Base-by-base conservation (phyloP, 2,797 vertebrate genomes). In the Enteromius trimaculatus region DNA sequence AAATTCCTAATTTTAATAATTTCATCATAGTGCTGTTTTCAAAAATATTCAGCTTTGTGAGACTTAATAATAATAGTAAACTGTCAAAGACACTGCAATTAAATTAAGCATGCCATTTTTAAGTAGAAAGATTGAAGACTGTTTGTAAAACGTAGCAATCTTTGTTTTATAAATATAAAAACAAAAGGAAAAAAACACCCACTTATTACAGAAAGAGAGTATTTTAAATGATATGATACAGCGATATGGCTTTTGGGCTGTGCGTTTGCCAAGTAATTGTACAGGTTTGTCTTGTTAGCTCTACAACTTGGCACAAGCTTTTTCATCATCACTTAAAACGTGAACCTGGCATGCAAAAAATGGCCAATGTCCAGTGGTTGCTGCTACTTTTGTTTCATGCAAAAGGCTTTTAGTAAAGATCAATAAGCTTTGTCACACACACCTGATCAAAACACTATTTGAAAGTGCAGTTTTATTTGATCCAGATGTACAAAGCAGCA, bases 401-500 rank as follows among this genome's bases (percentile, higher is more conserved):
- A 29, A 65, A 44, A 65, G 1, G 8, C 29, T 34, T 34, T 51
- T 31, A 34, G 6, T 68, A 42, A 16, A 60, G 34, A 77, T 58
- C 53, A 76, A 58, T 34, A 14, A 74, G 19, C 21, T 6, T 60
- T 42, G 47, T 19, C n/a, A 64, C 47, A 77, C 62, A 55, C 34
- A 10, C 6, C 29, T 23, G 53, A 51, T 62, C 66, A 10, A 81
- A 60, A 60, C 21, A 79, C 82, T 84, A 26, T 82, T 84, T 77
- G 29, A 82, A 86, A 81, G 70, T 82, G 79, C 60, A 68, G 7
- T 29, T 75, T 81, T 64, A 49, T 66, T 72, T 77, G 60, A 74
- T 79, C 70, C 88, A 88, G 88, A 86, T 87, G 88, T 42, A 80
- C 62, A 82, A 78, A 84, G 74, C 49, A 47, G 81, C 44, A 44